Evolutionary conservation across 2,797 vertebrate genomes (phyloP), one percentile per base, ranked within the genome.

Genomic region (Poeciliopsis paucimaculata): DNA sequence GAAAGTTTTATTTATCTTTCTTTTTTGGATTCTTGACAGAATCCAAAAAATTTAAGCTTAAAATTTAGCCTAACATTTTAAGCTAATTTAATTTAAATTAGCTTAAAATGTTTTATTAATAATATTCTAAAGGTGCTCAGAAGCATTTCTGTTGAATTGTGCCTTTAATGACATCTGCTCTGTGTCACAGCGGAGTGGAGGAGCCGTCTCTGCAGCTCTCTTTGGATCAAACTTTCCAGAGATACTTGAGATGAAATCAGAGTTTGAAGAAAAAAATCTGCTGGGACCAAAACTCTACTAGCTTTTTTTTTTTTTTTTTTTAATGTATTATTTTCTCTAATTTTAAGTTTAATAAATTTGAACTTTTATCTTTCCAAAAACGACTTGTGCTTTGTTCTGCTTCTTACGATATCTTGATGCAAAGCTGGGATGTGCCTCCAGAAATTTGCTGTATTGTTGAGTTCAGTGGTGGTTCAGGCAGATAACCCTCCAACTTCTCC

Each of bases 131-230:
- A 43, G 4, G 66, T 68, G 39, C 66, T 41, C 39, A 70, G 66
- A 43, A 41, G 20, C 39, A 5, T 5, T 41, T 70, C 20, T 70
- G 39, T 41, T 68, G 41, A 9, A 15, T 6, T 46, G 11, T 3
- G 68, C 13, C 41, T 71, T 16, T 45, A 45, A 4, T 28, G 45
- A 71, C 64, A 28, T 10, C 55, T 2, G 79, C 41, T 26, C 3
- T 84, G 84, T 92, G 77, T 89, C 72, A 47, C 87, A 95, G 94
- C 45, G 91, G 91, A 0, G 94, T 95, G 82, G 89, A 93, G 86
- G 78, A 94, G 79, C 88, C 93, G 1, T 87, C 81, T 60, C 78
- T 91, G 73, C 87, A 87, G 87, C 89, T 95, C 28, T 94, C 93
- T 23, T 20, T 94, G 88, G 90, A 91, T 77, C 94, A 94, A 86